Conservation (phyloP, 2,113 vertebrate genomes). For the Corapipo altera region DNA sequence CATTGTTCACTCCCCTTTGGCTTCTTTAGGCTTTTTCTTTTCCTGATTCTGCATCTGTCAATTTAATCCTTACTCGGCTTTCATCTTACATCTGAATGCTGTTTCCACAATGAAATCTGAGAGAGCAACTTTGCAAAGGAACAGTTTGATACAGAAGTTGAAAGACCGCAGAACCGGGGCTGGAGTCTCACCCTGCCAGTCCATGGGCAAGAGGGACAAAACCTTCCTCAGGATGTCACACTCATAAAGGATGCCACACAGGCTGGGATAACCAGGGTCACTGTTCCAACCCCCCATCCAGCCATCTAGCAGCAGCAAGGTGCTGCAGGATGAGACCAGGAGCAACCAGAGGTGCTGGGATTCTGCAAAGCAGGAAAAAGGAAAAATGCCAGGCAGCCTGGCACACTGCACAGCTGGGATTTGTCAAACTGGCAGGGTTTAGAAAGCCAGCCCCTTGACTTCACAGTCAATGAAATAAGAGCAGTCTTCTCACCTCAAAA, state of each 20-base stretch:
- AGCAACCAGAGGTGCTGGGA: not conserved
- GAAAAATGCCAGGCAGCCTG: not conserved
- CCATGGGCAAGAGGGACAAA: not conserved
- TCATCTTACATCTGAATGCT: not conserved
- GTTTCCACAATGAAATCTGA: not conserved
- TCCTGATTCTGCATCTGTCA: not conserved
- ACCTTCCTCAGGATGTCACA: not conserved
- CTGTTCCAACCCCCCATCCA: accelerated
- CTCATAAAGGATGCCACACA: not conserved
- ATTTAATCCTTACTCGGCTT: not conserved
- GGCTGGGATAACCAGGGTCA: not conserved
- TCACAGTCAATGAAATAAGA: not conserved
- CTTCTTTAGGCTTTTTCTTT: not conserved
- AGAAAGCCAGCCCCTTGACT: not conserved
- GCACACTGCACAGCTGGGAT: not conserved
- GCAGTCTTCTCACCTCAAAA: not conserved
- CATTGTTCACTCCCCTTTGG: not conserved
- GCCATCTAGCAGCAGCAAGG: not conserved
- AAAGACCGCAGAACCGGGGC: not conserved
- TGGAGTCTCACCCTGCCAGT: not conserved
- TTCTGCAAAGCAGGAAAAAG: not conserved
- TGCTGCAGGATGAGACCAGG: not conserved
- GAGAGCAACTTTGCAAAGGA: not conserved
- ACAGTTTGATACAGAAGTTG: not conserved
- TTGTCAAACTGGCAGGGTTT: no score